These are phyloP conservation scores for Chrysolina americana DNA, from an alignment of 2,888 invertebrate genomes.

Conservation along the genomic window DNA sequence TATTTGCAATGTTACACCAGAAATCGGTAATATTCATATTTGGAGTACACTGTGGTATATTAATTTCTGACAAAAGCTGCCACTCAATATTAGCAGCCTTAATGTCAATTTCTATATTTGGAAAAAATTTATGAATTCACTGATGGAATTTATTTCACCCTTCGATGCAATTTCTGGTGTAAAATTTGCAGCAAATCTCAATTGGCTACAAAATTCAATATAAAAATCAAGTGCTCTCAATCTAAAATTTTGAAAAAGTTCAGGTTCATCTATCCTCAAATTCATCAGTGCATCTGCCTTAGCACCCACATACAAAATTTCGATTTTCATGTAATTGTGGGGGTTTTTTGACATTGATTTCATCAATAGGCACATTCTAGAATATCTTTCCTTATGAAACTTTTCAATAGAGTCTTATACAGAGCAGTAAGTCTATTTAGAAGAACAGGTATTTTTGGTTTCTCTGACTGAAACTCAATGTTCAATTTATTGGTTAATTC, in stretches of 20 bases:
- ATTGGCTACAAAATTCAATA: slow-evolving; percentile 30
- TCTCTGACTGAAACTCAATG: slow-evolving; percentile 15
- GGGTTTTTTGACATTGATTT: slow-evolving; percentile 21
- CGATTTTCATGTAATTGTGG: slow-evolving; percentile 7
- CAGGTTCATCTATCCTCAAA: neutral
- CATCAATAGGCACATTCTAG: neutral
- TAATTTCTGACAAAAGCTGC: slow-evolving; percentile 29
- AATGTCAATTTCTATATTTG: slow-evolving; percentile 32
- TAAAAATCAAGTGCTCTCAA: slow-evolving; percentile 30
- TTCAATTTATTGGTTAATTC: slow-evolving; percentile 18
- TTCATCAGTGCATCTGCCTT: slow-evolving; percentile 25
- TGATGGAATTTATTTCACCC: slow-evolving; percentile 23
- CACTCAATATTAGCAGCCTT: slow-evolving; percentile 38
- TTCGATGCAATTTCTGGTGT: slow-evolving; percentile 13
- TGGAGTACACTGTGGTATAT: neutral
- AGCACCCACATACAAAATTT: slow-evolving; percentile 29
- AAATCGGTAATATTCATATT: slow-evolving; percentile 2
- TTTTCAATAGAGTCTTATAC: slow-evolving; percentile 21
- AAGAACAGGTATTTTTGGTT: slow-evolving; percentile 8
- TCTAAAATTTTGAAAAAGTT: slow-evolving; percentile 23
- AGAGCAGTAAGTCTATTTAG: slow-evolving; percentile 6
- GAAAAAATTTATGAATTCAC: slow-evolving; percentile 37
- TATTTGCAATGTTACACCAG: slow-evolving; percentile 5
- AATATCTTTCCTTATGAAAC: slow-evolving; percentile 17
- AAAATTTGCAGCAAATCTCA: slow-evolving; percentile 33